Evolutionary conservation across 2,113 vertebrate species (phyloP).

Genomic region (Cricetomys ansorgei): DNA sequence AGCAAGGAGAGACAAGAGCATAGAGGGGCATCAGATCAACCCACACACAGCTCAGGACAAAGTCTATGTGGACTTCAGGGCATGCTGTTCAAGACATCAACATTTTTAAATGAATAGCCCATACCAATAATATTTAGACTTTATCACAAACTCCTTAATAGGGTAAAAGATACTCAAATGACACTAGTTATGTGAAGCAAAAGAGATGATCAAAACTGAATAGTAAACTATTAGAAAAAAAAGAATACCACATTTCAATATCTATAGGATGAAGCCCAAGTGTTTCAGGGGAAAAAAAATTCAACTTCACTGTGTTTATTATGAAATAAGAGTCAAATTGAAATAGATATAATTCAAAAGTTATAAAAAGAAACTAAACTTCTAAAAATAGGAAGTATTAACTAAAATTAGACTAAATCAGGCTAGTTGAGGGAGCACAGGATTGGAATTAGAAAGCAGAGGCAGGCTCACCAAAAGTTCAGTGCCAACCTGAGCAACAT

Average conservation of each 20-base stretch:
- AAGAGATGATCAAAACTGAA: background rate
- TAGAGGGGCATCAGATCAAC: too few relatives aligned
- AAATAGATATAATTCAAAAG: background rate
- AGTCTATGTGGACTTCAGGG: background rate
- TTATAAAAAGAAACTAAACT: background rate
- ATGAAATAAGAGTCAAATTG: background rate
- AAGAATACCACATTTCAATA: background rate
- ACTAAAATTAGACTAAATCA: background rate
- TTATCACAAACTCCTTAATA: background rate
- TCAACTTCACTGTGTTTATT: background rate
- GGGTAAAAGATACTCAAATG: background rate
- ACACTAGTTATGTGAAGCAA: background rate
- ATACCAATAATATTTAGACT: background rate
- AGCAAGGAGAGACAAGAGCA: too few relatives aligned
- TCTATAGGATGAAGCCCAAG: background rate
- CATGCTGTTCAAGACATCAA: too few relatives aligned
- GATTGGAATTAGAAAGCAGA: background rate
- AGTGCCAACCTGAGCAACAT: background rate
- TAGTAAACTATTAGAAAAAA: background rate
- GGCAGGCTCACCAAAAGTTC: background rate
- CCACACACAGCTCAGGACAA: background rate
- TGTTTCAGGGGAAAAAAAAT: background rate
- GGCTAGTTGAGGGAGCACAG: background rate
- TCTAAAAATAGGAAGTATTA: background rate
- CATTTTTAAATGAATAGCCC: background rate